phyloP scores from a whole-genome alignment of 1,140 invertebrate genomes.

The Goniozus legneri region DNA sequence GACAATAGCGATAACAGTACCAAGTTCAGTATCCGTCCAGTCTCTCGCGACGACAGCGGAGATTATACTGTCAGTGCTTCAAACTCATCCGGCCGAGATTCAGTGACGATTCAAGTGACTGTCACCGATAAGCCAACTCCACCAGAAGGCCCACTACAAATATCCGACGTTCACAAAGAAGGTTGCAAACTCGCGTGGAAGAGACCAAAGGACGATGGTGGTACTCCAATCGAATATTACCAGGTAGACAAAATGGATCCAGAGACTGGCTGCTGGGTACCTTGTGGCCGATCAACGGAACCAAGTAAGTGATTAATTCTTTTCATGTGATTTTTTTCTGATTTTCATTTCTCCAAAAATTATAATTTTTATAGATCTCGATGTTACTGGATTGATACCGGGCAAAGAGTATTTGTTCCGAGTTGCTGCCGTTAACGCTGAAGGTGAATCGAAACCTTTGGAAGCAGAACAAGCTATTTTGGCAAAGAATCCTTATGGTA shows the following conservation, averaged over 20 bases:
- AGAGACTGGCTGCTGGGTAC: constrained; percentile 91
- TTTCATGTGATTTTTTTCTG: neutral
- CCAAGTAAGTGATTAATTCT: constrained; percentile 58
- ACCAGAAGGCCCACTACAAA: constrained; percentile 86
- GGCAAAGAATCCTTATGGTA: constrained; percentile 94
- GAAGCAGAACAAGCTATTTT: constrained; percentile 79
- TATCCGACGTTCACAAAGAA: constrained; percentile 88
- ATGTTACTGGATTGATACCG: constrained; percentile 83
- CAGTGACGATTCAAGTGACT: constrained; percentile 83
- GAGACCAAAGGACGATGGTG: constrained; percentile 84
- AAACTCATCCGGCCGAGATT: constrained; percentile 84
- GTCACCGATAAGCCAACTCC: constrained; percentile 87
- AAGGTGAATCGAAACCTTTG: constrained; percentile 95
- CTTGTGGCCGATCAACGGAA: constrained; percentile 78
- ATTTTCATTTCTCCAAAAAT: neutral
- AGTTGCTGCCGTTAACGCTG: constrained; percentile 91
- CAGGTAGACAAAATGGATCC: constrained; percentile 92
- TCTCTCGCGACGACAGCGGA: constrained; percentile 76
- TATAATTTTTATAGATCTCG: constrained; percentile 57
- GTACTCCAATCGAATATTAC: constrained; percentile 86
- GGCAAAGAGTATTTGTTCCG: constrained; percentile 93
- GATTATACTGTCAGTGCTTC: constrained; percentile 84
- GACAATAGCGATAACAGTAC: constrained; percentile 86
- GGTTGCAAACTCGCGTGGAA: constrained; percentile 95
- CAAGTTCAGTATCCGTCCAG: constrained; percentile 79